phyloP scores from a whole-genome alignment of 2,888 invertebrate species.

The Thumatha senex region DNA sequence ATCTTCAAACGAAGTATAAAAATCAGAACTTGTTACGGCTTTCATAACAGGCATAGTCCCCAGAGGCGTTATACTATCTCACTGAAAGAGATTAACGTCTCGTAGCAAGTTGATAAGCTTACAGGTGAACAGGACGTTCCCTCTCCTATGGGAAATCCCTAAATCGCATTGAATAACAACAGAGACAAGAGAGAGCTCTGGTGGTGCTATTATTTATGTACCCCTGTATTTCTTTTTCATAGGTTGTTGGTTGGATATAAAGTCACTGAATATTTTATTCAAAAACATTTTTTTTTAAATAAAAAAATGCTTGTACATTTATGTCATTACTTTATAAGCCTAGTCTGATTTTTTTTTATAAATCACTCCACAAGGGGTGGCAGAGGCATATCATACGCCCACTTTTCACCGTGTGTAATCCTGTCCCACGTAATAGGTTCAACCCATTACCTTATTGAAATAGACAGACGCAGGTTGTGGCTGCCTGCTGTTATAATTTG shows the following conservation, averaged over 20 bases:
- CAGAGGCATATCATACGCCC: no score
- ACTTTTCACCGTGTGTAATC: no score
- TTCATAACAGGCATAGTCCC: background rate
- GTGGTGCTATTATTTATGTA: background rate
- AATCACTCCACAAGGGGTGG: no score
- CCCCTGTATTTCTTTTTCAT: background rate
- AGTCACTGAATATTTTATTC: no score
- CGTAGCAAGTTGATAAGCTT: conserved; percentile 1
- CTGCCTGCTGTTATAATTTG: no score
- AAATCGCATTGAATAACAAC: conserved; percentile 2
- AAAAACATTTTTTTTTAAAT: no score
- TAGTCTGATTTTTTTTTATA: no score
- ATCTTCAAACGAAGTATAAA: background rate
- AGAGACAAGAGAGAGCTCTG: background rate
- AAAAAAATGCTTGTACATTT: no score
- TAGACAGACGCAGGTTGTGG: no score
- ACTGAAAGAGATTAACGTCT: conserved; percentile 6
- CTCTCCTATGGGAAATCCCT: conserved; percentile 1
- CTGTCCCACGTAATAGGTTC: no score
- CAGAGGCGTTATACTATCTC: background rate
- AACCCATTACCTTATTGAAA: no score
- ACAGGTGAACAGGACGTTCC: background rate
- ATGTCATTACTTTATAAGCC: no score
- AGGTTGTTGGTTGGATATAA: background rate
- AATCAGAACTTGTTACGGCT: background rate